Base-by-base conservation (phyloP, 1,140 invertebrate genomes). In the Chelonus insularis region DNA sequence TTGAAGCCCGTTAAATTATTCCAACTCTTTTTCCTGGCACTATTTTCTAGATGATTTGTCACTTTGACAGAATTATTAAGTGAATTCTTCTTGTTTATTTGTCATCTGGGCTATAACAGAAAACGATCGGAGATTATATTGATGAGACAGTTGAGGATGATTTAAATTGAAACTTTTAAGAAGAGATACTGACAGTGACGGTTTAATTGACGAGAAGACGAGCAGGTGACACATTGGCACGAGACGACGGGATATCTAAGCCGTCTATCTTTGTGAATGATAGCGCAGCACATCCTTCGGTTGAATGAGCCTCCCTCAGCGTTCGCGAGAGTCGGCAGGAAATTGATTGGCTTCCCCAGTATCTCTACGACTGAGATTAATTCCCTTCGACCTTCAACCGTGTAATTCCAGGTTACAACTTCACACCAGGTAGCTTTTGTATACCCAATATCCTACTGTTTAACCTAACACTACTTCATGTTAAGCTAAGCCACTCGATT, bases 261-360 rank as follows among this genome's bases (percentile, higher is more conserved):
- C 58, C 50, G 58, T 60, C 29, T 34, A 54, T 60, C 58, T 60
- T 59, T 43, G 57, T 59, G 57, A 59, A 59, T 59, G 57, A 59
- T 59, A 39, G 57, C 57, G 29, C 43, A 20, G 45, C 9, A 18
- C 45, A 51, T 60, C 58, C 58, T 60, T 52, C 58, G 36, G 32
- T 51, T 14, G 52, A 57, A 25, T 36, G 21, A 12, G 34, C 7
- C 39, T 52, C 18, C 58, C 47, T 32, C 36, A 14, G 34, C 47
- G 50, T 60, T 32, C 36, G 47, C 34, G 36, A 16, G 58, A 43
- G 36, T 43, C 58, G 50, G 39, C 58, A 54, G 58, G 48, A 60
- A 60, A 60, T 60, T 60, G 58, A 60, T 60, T 60, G 58, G 58
- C 58, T 43, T 32, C n/a, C 37, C 37, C 34, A 37, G 34, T 21